These are phyloP conservation scores for Gambelia wislizenii DNA, from an alignment of 2,797 vertebrate species.

Conservation along the genomic window DNA sequence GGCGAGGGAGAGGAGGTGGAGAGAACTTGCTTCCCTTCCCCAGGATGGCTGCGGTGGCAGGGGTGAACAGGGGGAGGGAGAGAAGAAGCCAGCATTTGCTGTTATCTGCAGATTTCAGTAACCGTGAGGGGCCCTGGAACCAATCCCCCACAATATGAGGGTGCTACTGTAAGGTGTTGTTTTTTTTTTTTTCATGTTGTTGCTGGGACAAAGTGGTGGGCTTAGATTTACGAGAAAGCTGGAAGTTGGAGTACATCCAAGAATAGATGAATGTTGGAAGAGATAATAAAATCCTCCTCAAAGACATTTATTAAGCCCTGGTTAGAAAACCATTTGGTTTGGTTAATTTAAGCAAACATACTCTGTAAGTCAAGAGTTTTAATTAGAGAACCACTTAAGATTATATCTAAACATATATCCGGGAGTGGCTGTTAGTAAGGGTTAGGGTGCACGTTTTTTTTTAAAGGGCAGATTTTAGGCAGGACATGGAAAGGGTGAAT, in stretches of 20 bases:
- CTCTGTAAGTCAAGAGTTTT: too few relatives aligned
- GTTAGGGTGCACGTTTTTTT: background rate
- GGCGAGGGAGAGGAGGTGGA: too few relatives aligned
- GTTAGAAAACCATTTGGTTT: background rate
- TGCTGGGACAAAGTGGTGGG: background rate
- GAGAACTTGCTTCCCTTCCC: too few relatives aligned
- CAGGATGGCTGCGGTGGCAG: too few relatives aligned
- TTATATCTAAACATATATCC: background rate
- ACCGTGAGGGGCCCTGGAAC: too few relatives aligned
- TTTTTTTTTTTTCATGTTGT: background rate
- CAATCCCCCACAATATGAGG: too few relatives aligned
- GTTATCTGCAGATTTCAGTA: too few relatives aligned
- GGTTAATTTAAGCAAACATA: background rate
- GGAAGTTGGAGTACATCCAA: background rate
- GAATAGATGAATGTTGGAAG: background rate
- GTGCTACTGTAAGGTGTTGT: too few relatives aligned
- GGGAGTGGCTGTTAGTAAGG: background rate
- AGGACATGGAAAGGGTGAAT: background rate
- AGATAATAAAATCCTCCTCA: background rate
- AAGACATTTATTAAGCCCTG: too few relatives aligned
- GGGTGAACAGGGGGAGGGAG: too few relatives aligned
- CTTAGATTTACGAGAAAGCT: background rate
- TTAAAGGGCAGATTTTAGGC: too few relatives aligned
- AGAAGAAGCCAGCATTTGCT: too few relatives aligned
- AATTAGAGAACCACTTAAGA: background rate